Evolutionary conservation across 2,113 vertebrate species (phyloP), one percentile per base, ranked within the genome.

Genomic region (Vombatus ursinus): DNA sequence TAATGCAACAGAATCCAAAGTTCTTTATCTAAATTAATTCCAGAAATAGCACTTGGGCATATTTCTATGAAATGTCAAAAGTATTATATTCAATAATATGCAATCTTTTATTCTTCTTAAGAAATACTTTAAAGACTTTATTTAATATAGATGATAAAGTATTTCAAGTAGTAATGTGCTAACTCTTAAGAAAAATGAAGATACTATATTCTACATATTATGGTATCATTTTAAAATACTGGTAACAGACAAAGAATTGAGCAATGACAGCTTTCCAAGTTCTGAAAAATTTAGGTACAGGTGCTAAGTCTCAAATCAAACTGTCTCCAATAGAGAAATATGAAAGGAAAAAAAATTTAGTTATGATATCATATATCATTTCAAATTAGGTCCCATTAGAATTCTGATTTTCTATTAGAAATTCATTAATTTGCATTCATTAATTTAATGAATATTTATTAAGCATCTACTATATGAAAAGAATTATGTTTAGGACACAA

Each of bases 21-120:
- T 97, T 97, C 96, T 96, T 98, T 97, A 97, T 97, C 97, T 96
- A 98, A 98, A 98, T 98, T 97, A 96, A 94, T 98, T 97, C 98
- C 98, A 98, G 98, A 98, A 97, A 97, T 94, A 96, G 95, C 97
- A 98, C 93, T 96, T 97, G 97, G 97, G 96, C 97, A 97, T 95
- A 98, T 96, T 97, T 97, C 95, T 94, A 97, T 97, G 95, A 97
- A 97, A 96, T 96, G 77, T 96, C 96, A 95, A 98, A 96, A 96
- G 96, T 96, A 98, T 97, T 97, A 94, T 97, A 97, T 97, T 98
- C 97, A 98, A 97, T 91, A 95, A 92, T 91, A 49, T 91, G 95
- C 93, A 50, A 97, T 94, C 94, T 90, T 96, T 97, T 90, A 90
- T 98, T 97, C 95, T 94, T 97, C 97, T 97, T 97, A 93, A 95